Conservation (phyloP, 2,888 invertebrate genomes). For the Spicauda simplicius region DNA sequence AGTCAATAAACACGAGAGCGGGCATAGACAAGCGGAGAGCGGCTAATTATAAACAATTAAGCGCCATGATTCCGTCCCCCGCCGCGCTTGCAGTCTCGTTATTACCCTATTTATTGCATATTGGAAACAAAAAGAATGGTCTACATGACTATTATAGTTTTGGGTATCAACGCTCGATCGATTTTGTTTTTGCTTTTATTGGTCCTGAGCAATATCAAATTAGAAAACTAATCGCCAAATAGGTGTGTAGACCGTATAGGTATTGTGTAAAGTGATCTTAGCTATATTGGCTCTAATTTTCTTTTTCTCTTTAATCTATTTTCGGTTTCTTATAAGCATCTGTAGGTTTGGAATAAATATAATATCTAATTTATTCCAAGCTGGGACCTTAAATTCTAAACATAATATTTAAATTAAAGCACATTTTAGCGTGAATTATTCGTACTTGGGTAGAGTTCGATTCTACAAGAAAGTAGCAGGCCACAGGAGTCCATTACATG, state of each 20-base stretch:
- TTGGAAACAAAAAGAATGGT: slow-evolving; percentile 38
- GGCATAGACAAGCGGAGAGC: slow-evolving; percentile 49
- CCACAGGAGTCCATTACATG: slow-evolving; percentile 1
- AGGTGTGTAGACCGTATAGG: not conserved
- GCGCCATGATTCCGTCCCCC: slow-evolving; percentile 51
- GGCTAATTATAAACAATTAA: slow-evolving; percentile 79
- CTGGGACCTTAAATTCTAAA: too few species aligned
- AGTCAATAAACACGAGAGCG: slow-evolving; percentile 68
- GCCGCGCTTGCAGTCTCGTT: slow-evolving; percentile 23
- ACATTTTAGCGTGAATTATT: too few species aligned
- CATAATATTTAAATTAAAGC: too few species aligned
- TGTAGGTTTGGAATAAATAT: too few species aligned
- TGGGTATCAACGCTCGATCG: slow-evolving; percentile 15
- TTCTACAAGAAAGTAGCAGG: not conserved
- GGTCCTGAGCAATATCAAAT: not conserved
- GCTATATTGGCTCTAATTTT: not conserved
- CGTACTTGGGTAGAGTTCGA: too few species aligned
- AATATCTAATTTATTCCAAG: too few species aligned
- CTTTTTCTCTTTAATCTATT: not conserved
- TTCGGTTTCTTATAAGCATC: not conserved
- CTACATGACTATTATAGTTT: slow-evolving; percentile 29
- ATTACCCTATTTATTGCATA: slow-evolving; percentile 35
- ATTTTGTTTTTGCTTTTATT: slow-evolving; percentile 29
- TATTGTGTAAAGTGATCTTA: not conserved
- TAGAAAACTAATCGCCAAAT: slow-evolving; percentile 26